A percentile compares a stretch with the other conserved stretches of the same genome.
phyloP scores from a whole-genome alignment of 1,140 invertebrate species.

The Philotrypesis tridentata region DNA sequence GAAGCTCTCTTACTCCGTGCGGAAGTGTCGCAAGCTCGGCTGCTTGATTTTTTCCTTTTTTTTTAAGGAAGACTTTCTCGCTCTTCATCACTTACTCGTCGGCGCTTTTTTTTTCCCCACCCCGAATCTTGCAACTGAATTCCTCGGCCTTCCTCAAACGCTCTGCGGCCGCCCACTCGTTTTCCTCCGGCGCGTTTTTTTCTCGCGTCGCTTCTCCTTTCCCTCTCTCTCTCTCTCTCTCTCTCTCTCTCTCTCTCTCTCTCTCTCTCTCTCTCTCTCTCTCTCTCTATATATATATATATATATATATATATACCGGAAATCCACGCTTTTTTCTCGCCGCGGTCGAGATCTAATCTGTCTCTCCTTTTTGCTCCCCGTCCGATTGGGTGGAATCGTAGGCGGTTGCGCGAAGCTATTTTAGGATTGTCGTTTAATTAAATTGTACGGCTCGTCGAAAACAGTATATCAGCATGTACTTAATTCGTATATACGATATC shows the following conservation, averaged over 20 bases:
- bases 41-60: neutral
- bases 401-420: too few relatives aligned
- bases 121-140: neutral
- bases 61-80: neutral
- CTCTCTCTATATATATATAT: too few relatives aligned
- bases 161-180: neutral
- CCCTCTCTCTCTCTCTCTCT: neutral
- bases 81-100: constrained; percentile 32
- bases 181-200: neutral
- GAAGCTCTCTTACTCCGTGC: neutral
- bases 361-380: neutral
- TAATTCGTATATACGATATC: too few relatives aligned
- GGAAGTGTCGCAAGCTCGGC: constrained; percentile 24
- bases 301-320: too few relatives aligned
- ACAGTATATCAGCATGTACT: too few relatives aligned
- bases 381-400: neutral
- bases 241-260: neutral
- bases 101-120: constrained; percentile 1
- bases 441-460: too few relatives aligned
- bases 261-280: neutral
- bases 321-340: constrained; percentile 3
- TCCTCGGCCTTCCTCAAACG: neutral
- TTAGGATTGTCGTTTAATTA: too few relatives aligned
- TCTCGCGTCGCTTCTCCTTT: too few relatives aligned
- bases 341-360: constrained; percentile 8